Evolutionary conservation across 2,797 vertebrate genomes (phyloP).

Genomic region (Sebastes diploproa): DNA sequence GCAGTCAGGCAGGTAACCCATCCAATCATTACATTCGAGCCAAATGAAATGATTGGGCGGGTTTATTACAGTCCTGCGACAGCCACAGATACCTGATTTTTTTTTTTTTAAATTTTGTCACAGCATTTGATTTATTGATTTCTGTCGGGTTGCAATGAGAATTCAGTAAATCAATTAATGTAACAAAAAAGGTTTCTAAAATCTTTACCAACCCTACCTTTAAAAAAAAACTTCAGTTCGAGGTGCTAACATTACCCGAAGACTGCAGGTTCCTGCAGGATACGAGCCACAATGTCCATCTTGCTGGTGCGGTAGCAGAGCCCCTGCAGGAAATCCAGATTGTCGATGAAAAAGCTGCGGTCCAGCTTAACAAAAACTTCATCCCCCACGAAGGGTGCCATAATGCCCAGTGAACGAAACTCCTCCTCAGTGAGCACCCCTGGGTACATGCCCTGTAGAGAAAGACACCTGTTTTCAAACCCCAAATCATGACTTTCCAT

Average conservation of each 20-base stretch:
- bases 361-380: constrained; percentile 80
- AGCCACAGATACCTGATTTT: no score
- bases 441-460: constrained; percentile 75
- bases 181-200: no score
- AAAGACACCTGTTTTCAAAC: neutral
- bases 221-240: neutral
- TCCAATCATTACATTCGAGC: no score
- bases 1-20: no score
- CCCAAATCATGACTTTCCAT: neutral
- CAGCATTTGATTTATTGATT: no score
- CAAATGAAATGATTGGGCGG: no score
- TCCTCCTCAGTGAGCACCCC: constrained; percentile 78
- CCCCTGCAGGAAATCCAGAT: constrained; percentile 67
- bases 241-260: constrained; percentile 76
- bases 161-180: no score
- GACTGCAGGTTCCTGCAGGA: constrained; percentile 71
- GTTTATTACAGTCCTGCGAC: no score
- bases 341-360: constrained; percentile 74
- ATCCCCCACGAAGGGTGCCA: constrained; percentile 81
- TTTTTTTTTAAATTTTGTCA: no score
- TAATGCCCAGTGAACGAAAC: constrained; percentile 79
- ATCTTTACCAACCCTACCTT: neutral
- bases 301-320: constrained; percentile 81
- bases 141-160: no score
- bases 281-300: constrained; percentile 72